Evolutionary conservation across 2,888 invertebrate genomes (phyloP).

Genomic region (Piscicola geometra): DNA sequence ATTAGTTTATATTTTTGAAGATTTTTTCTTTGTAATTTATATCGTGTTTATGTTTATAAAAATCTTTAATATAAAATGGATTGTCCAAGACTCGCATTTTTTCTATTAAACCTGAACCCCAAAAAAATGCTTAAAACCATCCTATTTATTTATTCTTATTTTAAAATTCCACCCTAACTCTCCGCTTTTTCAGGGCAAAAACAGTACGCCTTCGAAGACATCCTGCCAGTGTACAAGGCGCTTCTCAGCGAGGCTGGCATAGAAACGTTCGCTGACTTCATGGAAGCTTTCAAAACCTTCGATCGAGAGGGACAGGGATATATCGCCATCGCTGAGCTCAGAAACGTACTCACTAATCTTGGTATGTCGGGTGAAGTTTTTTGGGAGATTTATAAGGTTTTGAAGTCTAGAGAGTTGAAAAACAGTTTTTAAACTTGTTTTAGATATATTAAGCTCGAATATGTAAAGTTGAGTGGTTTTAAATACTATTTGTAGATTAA

Average conservation of each 20-base stretch:
- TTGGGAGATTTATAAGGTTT: too few relatives aligned
- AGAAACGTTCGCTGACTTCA: slow-evolving; percentile 96
- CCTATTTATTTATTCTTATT: too few relatives aligned
- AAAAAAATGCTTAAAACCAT: too few relatives aligned
- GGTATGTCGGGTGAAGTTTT: slow-evolving; percentile 61
- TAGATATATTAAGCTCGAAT: neutral
- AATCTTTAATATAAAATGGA: too few relatives aligned
- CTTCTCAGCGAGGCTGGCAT: slow-evolving; percentile 95
- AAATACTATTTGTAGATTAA: too few relatives aligned
- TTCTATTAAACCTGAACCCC: too few relatives aligned
- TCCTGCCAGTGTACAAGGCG: slow-evolving; percentile 95
- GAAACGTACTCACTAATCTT: slow-evolving; percentile 88
- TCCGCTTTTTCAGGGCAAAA: slow-evolving; percentile 67
- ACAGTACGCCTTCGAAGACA: slow-evolving; percentile 87
- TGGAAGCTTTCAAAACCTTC: slow-evolving; percentile 98
- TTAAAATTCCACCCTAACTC: neutral
- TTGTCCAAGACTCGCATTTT: too few relatives aligned
- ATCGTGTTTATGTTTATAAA: too few relatives aligned
- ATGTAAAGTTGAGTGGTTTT: too few relatives aligned
- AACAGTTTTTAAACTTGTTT: neutral
- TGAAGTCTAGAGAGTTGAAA: too few relatives aligned
- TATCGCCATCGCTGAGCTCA: slow-evolving; percentile 93
- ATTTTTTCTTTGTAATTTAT: too few relatives aligned
- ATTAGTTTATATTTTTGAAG: too few relatives aligned
- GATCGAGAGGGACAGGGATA: slow-evolving; percentile 95